Conservation (phyloP, 1,140 invertebrate species). For the Sipha flava region DNA sequence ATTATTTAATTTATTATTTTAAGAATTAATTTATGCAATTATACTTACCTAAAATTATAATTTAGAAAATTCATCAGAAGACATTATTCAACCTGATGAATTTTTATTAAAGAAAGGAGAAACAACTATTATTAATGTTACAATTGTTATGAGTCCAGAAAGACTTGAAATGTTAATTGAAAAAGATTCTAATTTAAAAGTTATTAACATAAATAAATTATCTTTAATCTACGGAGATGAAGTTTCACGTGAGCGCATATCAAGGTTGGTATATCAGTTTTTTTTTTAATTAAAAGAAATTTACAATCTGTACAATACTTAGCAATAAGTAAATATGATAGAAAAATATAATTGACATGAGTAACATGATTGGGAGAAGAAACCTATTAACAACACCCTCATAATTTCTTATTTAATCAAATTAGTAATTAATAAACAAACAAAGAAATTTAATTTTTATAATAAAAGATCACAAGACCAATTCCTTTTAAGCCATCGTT, state of each 20-base stretch:
- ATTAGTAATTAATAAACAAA: no score
- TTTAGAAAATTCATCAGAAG: conserved; percentile 1
- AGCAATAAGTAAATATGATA: no score
- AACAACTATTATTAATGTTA: background rate
- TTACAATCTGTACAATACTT: no score
- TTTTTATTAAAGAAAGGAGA: conserved; percentile 1
- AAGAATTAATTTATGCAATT: background rate
- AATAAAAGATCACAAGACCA: no score
- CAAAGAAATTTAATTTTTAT: no score
- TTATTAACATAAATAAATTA: conserved; percentile 16
- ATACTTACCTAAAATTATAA: background rate
- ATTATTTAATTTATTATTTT: background rate
- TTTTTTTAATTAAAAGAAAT: background rate
- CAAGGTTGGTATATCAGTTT: background rate
- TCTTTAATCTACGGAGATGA: conserved; percentile 23
- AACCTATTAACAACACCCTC: no score
- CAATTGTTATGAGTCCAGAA: conserved; percentile 8
- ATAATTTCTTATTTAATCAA: no score
- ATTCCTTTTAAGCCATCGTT: no score
- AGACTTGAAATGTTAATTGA: conserved; percentile 10
- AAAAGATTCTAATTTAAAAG: background rate
- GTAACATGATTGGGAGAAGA: no score
- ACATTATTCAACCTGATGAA: conserved; percentile 7
- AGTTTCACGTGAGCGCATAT: background rate
- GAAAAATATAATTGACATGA: no score